A percentile compares a stretch with the other conserved stretches of the same genome.
Evolutionary conservation across 2,797 vertebrate species (phyloP).

Genomic region (Sylvia borin): DNA sequence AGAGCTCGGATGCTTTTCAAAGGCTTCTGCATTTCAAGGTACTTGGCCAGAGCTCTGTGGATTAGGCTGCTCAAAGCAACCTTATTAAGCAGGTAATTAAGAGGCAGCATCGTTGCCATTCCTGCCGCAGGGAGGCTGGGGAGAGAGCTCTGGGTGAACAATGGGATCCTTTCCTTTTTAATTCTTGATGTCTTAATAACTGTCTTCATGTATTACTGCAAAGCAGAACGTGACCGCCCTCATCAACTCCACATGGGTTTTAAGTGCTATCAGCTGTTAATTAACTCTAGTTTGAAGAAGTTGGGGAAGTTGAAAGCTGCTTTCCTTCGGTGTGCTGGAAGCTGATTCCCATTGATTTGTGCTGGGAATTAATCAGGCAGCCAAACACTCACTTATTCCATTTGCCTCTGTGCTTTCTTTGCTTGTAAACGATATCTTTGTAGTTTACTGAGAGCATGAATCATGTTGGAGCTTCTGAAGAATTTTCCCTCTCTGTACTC

Average conservation of each 20-base stretch:
- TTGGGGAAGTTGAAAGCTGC: slow-evolving; percentile 28
- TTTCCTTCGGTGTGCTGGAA: slow-evolving; percentile 5
- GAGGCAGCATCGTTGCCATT: not conserved
- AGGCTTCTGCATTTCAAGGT: not conserved
- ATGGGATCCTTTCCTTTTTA: not conserved
- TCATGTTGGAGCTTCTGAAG: slow-evolving; percentile 38
- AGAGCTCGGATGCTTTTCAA: not conserved
- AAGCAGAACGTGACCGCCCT: not conserved
- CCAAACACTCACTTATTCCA: slow-evolving; percentile 27
- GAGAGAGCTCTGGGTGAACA: not conserved
- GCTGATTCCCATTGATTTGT: slow-evolving; percentile 57
- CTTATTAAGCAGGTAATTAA: slow-evolving; percentile 12
- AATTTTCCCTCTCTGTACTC: not conserved
- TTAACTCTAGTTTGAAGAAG: slow-evolving; percentile 51
- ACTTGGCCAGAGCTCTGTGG: not conserved
- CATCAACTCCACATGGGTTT: slow-evolving; percentile 62
- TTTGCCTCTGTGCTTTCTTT: not conserved
- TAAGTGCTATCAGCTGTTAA: slow-evolving; percentile 36
- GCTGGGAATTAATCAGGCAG: slow-evolving; percentile 43
- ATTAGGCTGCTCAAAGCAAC: not conserved
- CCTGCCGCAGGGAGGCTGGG: not conserved
- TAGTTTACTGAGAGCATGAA: slow-evolving; percentile 56
- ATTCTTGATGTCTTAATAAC: slow-evolving; percentile 35
- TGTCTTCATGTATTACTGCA: not conserved
- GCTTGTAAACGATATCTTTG: slow-evolving; percentile 52